phyloP scores from a whole-genome alignment of 1,140 invertebrate genomes.

The Potamilus streckersoni region DNA sequence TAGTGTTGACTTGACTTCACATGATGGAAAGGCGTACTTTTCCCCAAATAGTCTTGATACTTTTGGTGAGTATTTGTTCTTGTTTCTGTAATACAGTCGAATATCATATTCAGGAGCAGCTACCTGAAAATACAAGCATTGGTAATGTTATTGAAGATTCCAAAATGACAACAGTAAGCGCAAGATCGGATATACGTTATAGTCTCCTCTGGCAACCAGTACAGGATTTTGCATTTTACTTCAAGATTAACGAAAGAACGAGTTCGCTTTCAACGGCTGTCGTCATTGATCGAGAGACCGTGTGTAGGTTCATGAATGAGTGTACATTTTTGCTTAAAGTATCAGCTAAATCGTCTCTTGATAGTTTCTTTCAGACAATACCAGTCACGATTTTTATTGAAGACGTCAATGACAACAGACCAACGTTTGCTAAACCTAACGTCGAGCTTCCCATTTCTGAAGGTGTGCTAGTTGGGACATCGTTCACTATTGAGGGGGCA shows the following conservation, averaged over 20 bases:
- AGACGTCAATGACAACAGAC: slow-evolving; percentile 61
- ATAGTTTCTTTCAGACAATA: slow-evolving; percentile 49
- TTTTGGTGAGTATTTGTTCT: too few species aligned
- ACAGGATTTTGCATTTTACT: slow-evolving; percentile 68
- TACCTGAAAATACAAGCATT: slow-evolving; percentile 4
- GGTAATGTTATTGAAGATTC: slow-evolving; percentile 20
- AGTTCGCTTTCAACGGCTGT: slow-evolving; percentile 42
- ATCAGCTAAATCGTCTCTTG: slow-evolving; percentile 42
- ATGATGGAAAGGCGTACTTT: too few species aligned
- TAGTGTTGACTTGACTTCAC: too few species aligned
- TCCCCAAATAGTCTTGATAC: too few species aligned
- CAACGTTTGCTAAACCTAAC: slow-evolving; percentile 42
- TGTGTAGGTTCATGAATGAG: slow-evolving; percentile 49
- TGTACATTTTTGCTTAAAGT: slow-evolving; percentile 47
- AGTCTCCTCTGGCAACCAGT: slow-evolving; percentile 11
- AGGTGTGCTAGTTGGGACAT: slow-evolving; percentile 44
- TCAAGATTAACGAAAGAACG: slow-evolving; percentile 41
- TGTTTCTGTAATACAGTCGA: slow-evolving; percentile 1
- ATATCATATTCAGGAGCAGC: slow-evolving; percentile 21
- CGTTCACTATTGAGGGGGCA: slow-evolving; percentile 49
- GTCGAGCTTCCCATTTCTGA: slow-evolving; percentile 50
- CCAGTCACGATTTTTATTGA: slow-evolving; percentile 41
- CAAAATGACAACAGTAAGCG: neutral
- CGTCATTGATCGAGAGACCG: slow-evolving; percentile 49
- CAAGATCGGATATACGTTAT: slow-evolving; percentile 14